A percentile compares a stretch with the other conserved stretches of the same genome.
These are phyloP conservation scores for Miopithecus talapoin DNA, from an alignment of 2,797 vertebrate genomes.

Conservation along the genomic window DNA sequence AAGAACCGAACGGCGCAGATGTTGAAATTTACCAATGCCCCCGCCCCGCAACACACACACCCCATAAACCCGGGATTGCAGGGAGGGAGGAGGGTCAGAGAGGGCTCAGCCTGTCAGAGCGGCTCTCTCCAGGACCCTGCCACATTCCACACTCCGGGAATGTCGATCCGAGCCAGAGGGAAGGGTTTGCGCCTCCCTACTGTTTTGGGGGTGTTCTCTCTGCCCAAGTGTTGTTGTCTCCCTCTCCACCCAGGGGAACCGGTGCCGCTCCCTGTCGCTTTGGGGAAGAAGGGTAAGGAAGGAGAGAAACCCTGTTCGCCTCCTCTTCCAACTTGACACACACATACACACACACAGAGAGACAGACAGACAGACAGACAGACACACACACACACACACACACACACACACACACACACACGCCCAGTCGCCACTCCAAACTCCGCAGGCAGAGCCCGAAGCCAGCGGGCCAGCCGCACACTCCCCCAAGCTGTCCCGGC, in stretches of 20 bases:
- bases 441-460: conserved; percentile 43
- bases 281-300: neutral
- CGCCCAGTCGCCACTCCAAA: conserved; percentile 46
- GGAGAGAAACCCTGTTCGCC: neutral
- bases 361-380: neutral
- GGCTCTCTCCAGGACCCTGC: neutral
- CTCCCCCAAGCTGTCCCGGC: neutral
- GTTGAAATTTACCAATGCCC: neutral
- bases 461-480: neutral
- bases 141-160: conserved; percentile 50
- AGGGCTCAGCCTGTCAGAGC: conserved; percentile 10
- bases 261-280: neutral
- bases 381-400: neutral
- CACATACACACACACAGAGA: too few relatives aligned
- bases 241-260: conserved; percentile 1
- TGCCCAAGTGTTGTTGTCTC: neutral
- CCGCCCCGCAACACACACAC: neutral
- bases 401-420: neutral
- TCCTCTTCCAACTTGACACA: conserved; percentile 65
- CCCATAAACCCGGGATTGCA: neutral
- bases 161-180: neutral
- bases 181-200: neutral
- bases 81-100: neutral
- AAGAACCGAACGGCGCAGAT: neutral
- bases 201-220: neutral